phyloP scores from a whole-genome alignment of 2,113 vertebrate species.

The Xenopus borealis region DNA sequence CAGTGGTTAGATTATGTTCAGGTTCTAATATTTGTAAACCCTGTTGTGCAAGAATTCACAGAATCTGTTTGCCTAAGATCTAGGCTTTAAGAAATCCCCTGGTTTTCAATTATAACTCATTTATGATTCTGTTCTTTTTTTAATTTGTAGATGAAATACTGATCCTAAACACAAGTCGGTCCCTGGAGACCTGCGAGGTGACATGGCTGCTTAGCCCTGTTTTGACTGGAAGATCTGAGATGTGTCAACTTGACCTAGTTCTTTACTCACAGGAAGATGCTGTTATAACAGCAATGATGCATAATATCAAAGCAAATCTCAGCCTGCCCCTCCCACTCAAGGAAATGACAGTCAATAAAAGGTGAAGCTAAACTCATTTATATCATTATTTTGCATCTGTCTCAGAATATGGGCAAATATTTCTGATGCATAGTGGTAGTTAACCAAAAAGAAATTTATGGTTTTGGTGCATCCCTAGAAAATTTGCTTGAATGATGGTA shows the following conservation, averaged over 20 bases:
- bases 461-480: too few relatives aligned
- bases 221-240: conserved; percentile 54
- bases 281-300: conserved; percentile 52
- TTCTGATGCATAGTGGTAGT: too few relatives aligned
- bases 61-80: too few relatives aligned
- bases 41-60: too few relatives aligned
- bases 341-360: conserved; percentile 17
- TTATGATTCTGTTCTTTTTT: background rate
- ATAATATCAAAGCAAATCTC: conserved; percentile 53
- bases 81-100: too few relatives aligned
- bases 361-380: conserved; percentile 3
- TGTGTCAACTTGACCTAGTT: conserved; percentile 57
- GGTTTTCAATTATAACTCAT: too few relatives aligned
- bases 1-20: too few relatives aligned
- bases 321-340: conserved; percentile 44
- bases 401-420: too few relatives aligned
- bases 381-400: too few relatives aligned
- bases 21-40: too few relatives aligned
- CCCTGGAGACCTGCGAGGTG: conserved; percentile 48
- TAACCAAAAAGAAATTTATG: too few relatives aligned
- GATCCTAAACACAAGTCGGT: conserved; percentile 53
- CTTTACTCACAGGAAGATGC: conserved; percentile 49
- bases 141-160: conserved; percentile 51
- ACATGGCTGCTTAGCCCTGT: conserved; percentile 60
- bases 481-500: too few relatives aligned